Conservation (phyloP, 2,113 vertebrate species). For the Polypterus senegalus region DNA sequence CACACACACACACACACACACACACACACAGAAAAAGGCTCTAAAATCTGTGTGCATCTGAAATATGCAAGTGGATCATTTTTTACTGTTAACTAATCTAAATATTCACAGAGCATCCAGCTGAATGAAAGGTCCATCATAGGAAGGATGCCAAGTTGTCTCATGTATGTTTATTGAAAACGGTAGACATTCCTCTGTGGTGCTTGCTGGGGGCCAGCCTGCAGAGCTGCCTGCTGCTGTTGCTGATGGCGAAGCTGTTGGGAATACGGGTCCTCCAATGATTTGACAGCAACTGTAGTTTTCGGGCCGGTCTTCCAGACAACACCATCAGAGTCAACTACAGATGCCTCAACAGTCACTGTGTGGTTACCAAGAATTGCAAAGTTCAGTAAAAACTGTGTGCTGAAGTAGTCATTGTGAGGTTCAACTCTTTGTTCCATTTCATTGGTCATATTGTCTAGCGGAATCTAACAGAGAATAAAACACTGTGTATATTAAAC, state of each 20-base stretch:
- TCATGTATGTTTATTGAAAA: conserved; percentile 29
- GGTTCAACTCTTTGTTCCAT: conserved; percentile 91
- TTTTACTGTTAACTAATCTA: too few species aligned
- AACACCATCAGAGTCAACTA: conserved; percentile 77
- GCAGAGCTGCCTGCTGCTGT: conserved; percentile 57
- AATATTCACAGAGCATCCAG: too few species aligned
- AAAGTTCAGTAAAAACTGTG: conserved; percentile 89
- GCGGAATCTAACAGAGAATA: conserved; percentile 54
- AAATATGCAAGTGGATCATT: too few species aligned
- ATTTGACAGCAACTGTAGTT: conserved; percentile 78
- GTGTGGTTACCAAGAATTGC: conserved; percentile 76
- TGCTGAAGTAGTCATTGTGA: conserved; percentile 98
- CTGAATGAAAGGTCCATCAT: not conserved
- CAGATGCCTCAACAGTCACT: conserved; percentile 87
- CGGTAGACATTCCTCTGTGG: conserved; percentile 50
- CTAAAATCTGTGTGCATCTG: too few species aligned
- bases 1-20: too few species aligned
- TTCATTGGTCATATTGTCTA: conserved; percentile 79
- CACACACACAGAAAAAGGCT: too few species aligned
- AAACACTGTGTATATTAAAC: too few species aligned
- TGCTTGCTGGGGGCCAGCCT: conserved; percentile 23
- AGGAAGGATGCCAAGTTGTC: rapidly evolving
- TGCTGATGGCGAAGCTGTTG: conserved; percentile 80
- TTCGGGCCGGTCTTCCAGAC: conserved; percentile 90
- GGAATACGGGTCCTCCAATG: conserved; percentile 83